Evolutionary conservation across 2,797 vertebrate species (phyloP).

Genomic region (Rhincodon typus): DNA sequence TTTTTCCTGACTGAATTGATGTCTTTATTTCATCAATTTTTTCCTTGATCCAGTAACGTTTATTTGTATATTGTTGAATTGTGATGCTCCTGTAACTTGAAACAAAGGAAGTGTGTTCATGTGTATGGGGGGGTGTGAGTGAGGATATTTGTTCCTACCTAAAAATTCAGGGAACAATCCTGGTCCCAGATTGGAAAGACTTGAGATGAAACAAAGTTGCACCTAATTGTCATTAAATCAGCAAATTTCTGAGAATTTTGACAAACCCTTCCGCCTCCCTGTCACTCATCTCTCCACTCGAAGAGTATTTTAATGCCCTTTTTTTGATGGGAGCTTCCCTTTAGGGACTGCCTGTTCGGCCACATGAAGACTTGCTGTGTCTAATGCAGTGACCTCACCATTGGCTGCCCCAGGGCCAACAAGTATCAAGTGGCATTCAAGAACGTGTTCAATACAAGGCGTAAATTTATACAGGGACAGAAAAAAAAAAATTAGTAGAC

Average conservation of each 20-base stretch:
- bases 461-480: background rate
- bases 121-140: too few relatives aligned
- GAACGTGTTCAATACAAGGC: background rate
- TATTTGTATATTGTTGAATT: background rate
- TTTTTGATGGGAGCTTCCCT: background rate
- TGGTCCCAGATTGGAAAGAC: background rate
- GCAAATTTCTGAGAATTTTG: background rate
- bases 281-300: background rate
- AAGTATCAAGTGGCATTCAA: background rate
- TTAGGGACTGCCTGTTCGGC: background rate
- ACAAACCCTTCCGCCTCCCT: background rate
- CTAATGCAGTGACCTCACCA: background rate
- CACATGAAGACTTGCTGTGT: background rate
- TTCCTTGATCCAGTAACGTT: background rate
- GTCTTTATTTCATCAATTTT: background rate
- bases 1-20: background rate
- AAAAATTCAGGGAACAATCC: background rate
- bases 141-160: background rate
- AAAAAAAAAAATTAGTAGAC: background rate
- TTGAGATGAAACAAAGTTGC: background rate
- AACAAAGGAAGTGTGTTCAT: background rate
- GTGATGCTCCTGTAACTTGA: background rate
- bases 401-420: background rate
- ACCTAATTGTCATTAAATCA: background rate
- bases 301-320: background rate